Conservation (phyloP, 2,797 vertebrate genomes). For the Girardinus metallicus region DNA sequence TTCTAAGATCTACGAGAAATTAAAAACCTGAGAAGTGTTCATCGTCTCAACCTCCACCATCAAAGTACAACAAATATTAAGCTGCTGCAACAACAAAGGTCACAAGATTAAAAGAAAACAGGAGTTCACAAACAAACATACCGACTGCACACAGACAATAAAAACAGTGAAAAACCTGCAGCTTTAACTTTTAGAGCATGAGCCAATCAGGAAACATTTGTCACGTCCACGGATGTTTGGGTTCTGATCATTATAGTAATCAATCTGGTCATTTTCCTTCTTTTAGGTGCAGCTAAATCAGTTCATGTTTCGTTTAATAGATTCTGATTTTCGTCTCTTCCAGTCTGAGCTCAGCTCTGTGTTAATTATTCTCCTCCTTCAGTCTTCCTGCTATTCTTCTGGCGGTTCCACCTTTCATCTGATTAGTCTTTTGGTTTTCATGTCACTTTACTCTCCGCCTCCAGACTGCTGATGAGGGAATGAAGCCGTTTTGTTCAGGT, state of each 20-base stretch:
- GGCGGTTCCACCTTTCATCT: background rate
- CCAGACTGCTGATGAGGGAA: background rate
- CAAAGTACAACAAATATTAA: slow-evolving; percentile 20
- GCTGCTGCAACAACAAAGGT: slow-evolving; percentile 1
- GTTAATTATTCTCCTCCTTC: background rate
- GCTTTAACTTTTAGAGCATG: background rate
- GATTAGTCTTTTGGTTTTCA: background rate
- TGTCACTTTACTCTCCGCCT: background rate
- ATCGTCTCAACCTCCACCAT: slow-evolving; percentile 58
- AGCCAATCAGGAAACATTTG: background rate
- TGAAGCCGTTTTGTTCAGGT: background rate
- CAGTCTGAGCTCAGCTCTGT: background rate
- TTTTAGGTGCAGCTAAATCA: background rate
- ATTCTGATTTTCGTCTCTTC: background rate
- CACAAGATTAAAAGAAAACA: background rate
- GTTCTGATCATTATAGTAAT: background rate
- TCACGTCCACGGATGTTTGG: background rate
- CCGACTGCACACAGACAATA: background rate
- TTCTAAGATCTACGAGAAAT: slow-evolving; percentile 31
- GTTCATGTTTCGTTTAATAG: background rate
- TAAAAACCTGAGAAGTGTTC: slow-evolving; percentile 22
- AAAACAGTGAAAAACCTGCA: background rate
- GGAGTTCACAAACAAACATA: slow-evolving; percentile 23
- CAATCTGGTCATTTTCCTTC: background rate
- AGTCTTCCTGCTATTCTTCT: background rate